Conservation (phyloP, 2,797 vertebrate species). For the Yasuhikotakia modesta region DNA sequence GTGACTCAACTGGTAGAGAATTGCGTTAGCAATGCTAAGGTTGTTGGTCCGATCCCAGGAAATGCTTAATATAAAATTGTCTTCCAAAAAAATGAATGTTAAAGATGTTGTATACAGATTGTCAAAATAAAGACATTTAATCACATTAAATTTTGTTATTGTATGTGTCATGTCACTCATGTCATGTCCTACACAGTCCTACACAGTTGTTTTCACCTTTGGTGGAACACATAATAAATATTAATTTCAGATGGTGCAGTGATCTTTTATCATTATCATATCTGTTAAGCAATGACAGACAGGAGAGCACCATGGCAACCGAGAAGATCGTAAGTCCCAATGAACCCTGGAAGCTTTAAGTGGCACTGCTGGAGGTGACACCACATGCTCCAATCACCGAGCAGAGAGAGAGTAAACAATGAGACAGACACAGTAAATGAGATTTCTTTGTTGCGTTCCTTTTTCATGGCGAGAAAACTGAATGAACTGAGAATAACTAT, state of each 20-base stretch:
- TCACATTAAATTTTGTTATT: background rate
- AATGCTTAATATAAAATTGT: no score
- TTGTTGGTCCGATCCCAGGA: no score
- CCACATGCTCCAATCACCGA: conserved; percentile 16
- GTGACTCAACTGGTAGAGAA: no score
- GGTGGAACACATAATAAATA: background rate
- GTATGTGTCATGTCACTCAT: background rate
- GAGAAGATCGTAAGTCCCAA: conserved; percentile 4
- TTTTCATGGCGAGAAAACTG: conserved; percentile 21
- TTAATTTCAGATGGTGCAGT: background rate
- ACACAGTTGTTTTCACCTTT: background rate
- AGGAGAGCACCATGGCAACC: conserved; percentile 24
- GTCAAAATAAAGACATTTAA: conserved; percentile 2
- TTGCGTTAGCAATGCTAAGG: no score
- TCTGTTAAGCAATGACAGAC: conserved; percentile 17
- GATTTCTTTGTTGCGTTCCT: background rate
- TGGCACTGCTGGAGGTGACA: conserved; percentile 18
- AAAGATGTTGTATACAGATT: no score
- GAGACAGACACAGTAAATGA: background rate
- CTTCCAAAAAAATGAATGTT: no score
- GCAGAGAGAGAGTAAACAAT: conserved; percentile 10
- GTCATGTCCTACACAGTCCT: background rate
- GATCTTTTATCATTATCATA: background rate
- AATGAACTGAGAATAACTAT: conserved; percentile 24
- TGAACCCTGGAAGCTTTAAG: conserved; percentile 32